Evolutionary conservation across 2,113 vertebrate species (phyloP).

Genomic region (Lepus timidus): DNA sequence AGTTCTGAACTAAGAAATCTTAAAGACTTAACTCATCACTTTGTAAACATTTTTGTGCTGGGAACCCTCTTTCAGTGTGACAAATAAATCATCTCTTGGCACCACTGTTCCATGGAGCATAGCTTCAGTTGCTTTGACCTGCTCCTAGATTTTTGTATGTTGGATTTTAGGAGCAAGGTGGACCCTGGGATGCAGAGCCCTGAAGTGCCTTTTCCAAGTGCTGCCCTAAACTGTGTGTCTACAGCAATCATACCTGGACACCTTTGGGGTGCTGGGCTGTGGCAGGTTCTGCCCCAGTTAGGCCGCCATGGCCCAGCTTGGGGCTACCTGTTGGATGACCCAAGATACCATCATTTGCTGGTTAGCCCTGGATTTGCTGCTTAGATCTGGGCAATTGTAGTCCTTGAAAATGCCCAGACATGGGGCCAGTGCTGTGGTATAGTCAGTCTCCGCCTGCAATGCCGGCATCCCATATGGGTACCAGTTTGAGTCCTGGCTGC

Average conservation of each 20-base stretch:
- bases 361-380: neutral
- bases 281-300: neutral
- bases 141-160: neutral
- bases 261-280: neutral
- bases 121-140: neutral
- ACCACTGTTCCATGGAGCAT: neutral
- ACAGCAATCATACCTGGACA: neutral
- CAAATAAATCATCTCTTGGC: neutral
- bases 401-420: neutral
- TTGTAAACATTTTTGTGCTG: slow-evolving; percentile 14
- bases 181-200: neutral
- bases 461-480: too few species aligned
- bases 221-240: neutral
- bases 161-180: neutral
- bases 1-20: neutral
- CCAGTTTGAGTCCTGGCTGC: too few species aligned
- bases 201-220: neutral
- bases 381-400: neutral
- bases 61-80: neutral
- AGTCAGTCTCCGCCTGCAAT: too few species aligned
- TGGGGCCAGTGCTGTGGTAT: too few species aligned
- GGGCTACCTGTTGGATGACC: neutral
- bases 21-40: neutral
- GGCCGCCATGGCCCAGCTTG: neutral
- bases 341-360: neutral